These are phyloP conservation scores for Drosophila prosaltans DNA, from an alignment of 1,140 invertebrate species.

Conservation along the genomic window DNA sequence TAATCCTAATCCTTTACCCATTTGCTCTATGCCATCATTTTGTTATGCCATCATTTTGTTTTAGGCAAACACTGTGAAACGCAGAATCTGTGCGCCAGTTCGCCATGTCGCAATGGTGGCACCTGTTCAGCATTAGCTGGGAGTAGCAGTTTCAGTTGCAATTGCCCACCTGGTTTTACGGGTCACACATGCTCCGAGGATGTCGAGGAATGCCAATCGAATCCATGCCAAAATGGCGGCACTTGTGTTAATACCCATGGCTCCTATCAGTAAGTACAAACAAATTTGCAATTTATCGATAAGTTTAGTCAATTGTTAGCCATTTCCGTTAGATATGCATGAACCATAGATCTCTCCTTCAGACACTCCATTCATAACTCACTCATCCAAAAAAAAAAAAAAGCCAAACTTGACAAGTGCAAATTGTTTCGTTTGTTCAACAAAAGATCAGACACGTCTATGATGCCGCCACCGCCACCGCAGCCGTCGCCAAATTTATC, in stretches of 20 bases:
- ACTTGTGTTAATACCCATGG: constrained; percentile 94
- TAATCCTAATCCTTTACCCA: constrained; percentile 1
- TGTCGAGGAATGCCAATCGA: constrained; percentile 92
- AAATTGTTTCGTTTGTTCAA: constrained; percentile 77
- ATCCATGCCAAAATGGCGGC: constrained; percentile 91
- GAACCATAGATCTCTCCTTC: neutral
- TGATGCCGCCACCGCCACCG: neutral
- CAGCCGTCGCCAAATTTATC: constrained; percentile 26
- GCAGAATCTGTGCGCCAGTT: constrained; percentile 94
- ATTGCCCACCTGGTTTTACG: constrained; percentile 93
- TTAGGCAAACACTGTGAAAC: constrained; percentile 93
- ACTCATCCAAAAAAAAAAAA: constrained; percentile 10
- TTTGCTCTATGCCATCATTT: neutral
- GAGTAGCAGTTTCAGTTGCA: constrained; percentile 90
- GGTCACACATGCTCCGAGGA: constrained; percentile 94
- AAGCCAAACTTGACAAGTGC: constrained; percentile 64
- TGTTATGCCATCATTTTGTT: neutral
- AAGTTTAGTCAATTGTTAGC: neutral
- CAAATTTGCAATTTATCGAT: neutral
- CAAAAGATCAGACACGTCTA: constrained; percentile 76
- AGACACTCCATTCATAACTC: constrained; percentile 52
- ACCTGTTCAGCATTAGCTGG: constrained; percentile 89
- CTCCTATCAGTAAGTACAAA: constrained; percentile 91
- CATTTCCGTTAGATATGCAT: neutral
- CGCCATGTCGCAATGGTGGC: constrained; percentile 94